Evolutionary conservation across 2,797 vertebrate species (phyloP), one percentile per base, ranked within the genome.

Genomic region (Clangula hyemalis): DNA sequence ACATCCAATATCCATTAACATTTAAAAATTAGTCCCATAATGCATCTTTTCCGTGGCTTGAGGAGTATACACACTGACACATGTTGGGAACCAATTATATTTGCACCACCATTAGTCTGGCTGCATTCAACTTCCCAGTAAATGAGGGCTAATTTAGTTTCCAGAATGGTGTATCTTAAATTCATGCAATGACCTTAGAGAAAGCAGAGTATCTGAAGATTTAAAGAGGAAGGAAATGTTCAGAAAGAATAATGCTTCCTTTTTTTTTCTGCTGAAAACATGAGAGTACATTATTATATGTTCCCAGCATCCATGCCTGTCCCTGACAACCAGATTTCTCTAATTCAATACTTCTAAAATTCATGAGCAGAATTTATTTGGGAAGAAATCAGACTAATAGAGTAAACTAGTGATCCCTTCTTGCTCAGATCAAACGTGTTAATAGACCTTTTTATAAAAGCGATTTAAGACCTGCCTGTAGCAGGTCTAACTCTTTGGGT

Each of bases 1-100:
- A 97, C 97, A 97, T 97, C 98, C 98, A 98, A 97, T 97, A 98
- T 97, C 98, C 98, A 98, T 98, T 98, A 98, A 98, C 98, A 98
- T 98, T 98, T 98, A 97, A 98, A 98, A 98, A 98, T 98, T 97
- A 98, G 97, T 97, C 98, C 98, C 98, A 98, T 98, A 98, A 98
- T 98, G 98, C 98, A 98, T 98, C 97, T 98, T 98, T 98, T 98
- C 98, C 47, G 32, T 97, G 97, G 96, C 97, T 97, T 97, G 96
- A 97, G 97, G 97, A 98, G 97, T 97, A 95, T 92, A 96, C 95
- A 96, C 96, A 93, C 97, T 97, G 98, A 98, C 97, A 98, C 97
- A 97, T 97, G 97, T 97, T 98, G 97, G 97, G 96, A 97, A 98
- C 98, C 97, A 98, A 98, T 98, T 98, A 98, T 97, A 97, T 96